Conservation (phyloP, 2,888 invertebrate species). For the Ceratothoa steindachneri region DNA sequence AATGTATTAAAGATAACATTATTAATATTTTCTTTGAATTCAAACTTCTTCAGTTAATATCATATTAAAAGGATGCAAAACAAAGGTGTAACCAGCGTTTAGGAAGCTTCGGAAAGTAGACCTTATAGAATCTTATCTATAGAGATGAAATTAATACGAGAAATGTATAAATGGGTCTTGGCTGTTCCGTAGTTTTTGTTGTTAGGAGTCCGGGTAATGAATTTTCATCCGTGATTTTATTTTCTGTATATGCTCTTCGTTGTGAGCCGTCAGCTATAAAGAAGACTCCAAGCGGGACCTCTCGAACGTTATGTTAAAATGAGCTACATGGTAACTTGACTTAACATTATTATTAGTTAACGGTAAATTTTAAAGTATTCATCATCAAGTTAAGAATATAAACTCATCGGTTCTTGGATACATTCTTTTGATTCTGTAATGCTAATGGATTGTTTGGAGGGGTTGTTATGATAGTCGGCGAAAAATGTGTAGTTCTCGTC, state of each 20-base stretch:
- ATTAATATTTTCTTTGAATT: not conserved
- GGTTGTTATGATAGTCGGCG: no score
- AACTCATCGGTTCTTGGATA: no score
- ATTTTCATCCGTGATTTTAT: not conserved
- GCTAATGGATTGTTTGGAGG: no score
- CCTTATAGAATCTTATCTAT: not conserved
- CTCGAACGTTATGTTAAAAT: no score
- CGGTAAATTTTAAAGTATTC: no score
- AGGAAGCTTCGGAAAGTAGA: not conserved
- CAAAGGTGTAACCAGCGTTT: not conserved
- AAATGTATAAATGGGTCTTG: not conserved
- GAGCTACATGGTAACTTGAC: no score
- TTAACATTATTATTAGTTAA: no score
- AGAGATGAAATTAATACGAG: not conserved
- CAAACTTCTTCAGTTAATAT: conserved; percentile 5
- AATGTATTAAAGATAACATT: not conserved
- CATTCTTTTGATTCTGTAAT: no score
- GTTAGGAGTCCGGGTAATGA: not conserved
- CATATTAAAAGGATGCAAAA: not conserved
- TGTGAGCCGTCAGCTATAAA: not conserved
- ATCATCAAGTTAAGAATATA: no score
- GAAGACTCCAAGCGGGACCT: not conserved
- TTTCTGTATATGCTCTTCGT: not conserved
- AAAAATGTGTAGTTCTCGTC: no score
- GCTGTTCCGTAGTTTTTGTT: not conserved